These are phyloP conservation scores for Phytoseiulus persimilis DNA, from an alignment of 2,888 invertebrate species.

Conservation along the genomic window DNA sequence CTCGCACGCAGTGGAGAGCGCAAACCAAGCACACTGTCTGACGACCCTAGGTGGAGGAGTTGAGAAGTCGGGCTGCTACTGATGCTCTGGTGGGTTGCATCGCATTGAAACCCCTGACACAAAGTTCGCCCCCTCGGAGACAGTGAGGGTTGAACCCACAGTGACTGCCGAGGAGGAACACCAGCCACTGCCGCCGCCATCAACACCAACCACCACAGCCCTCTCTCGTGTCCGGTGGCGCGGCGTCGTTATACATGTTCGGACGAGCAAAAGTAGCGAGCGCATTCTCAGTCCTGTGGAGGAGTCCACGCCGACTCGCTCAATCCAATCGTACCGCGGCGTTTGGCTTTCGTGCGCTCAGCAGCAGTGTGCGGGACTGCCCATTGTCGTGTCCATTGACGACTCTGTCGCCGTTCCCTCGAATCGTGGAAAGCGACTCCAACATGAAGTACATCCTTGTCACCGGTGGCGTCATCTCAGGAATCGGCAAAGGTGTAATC, in stretches of 20 bases:
- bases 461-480: slow-evolving; percentile 97
- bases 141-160: not conserved
- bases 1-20: no score
- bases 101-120: no score
- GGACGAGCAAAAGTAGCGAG: not conserved
- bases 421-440: slow-evolving; percentile 21
- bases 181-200: not conserved
- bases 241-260: not conserved
- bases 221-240: not conserved
- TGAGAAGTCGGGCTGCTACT: no score
- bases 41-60: no score
- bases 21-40: no score
- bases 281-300: not conserved
- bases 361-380: not conserved
- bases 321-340: not conserved
- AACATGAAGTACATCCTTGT: slow-evolving; percentile 93
- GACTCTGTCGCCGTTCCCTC: not conserved
- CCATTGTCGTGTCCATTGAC: not conserved
- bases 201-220: not conserved
- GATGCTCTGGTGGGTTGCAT: no score
- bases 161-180: not conserved
- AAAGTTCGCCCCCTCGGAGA: no score
- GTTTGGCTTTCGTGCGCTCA: not conserved
- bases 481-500: slow-evolving; percentile 92
- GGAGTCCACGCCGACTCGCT: not conserved